Evolutionary conservation across 2,888 invertebrate species (phyloP), one percentile per base, ranked within the genome.

Genomic region (Rotaria sp.): DNA sequence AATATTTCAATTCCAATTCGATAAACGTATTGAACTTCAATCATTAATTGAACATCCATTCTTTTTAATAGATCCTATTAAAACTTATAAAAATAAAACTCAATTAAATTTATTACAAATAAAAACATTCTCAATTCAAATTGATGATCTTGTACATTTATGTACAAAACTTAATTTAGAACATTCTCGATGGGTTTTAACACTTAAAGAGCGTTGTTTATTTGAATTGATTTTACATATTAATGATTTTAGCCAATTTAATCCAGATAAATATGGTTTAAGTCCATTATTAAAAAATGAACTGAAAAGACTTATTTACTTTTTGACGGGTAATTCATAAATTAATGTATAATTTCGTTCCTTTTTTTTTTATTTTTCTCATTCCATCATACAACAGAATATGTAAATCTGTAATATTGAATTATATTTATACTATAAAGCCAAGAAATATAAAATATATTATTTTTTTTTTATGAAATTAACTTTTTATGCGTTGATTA

Each of bases 141-240:
- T 45, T n/a, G 45, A 80, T 80, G 80, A 80, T 80, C 80, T 80
- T 80, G 11, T 80, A 26, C 80, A 45, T 80, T 80, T 80, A n/a
- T 80, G 80, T 80, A 80, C 45, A 41, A 45, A 45, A 45, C 45
- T 80, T 45, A 26, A 80, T n/a, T 80, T 80, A 45, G 11, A 80
- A 45, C 80, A 45, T 21, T 45, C 80, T 1, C 45, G 80, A n/a
- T 80, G 80, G 80, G n/a, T 80, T 3, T 45, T 80, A 80, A 80
- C 80, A 45, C 26, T 80, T 15, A 80, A 80, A 80, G 45, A 80
- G 45, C 41, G 45, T 15, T 80, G 80, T 45, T 26, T 80, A 80
- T 45, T 80, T 5, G 45, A 45, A 45, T 45, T 45, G n/a, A n/a
- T 80, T 45, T n/a, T 80, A 26, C 41, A 80, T 45, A 45, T 35